Evolutionary conservation across 2,888 invertebrate species (phyloP), one percentile per base, ranked within the genome.

Genomic region (Lepetodrilus schrolli): DNA sequence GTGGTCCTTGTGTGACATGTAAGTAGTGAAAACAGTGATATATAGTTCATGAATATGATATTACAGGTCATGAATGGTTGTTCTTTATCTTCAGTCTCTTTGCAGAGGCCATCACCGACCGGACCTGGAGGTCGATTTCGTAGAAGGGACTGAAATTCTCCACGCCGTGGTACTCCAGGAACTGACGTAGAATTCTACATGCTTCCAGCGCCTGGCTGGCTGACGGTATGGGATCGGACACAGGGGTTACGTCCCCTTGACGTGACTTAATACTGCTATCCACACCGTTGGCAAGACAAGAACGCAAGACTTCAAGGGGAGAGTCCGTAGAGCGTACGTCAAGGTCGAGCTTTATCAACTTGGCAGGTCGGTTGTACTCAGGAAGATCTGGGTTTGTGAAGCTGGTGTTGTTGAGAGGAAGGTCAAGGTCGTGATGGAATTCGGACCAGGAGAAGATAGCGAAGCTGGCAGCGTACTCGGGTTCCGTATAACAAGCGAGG

Each of bases 141-240:
- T 66, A 66, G 37, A 66, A 66, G 2, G 66, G 38, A 21, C 43
- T 38, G 66, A 66, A 66, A 38, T 66, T 37, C 7, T 38, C 66
- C 10, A 66, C 38, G 17, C 66, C 66, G 23, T 38, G 66, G 43
- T 38, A 26, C 37, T 66, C 66, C 21, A 66, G 23, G n/a, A 21
- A 66, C 43, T 38, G 66, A 21, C 66, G 37, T 17, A 58, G 58
- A 5, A 30, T 30, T n/a, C 17, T 23, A 30, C 58, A 58, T 7
- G 58, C 58, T 30, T 58, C 58, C 17, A 58, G 34, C 1, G 58
- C 58, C 34, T 58, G 30, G 34, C 58, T 58, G n/a, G 58, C 26
- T n/a, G 30, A 30, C n/a, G 58, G 58, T 10, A 58, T 30, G 7
- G 58, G 5, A 30, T 34, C 30, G 1, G 21, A 23, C 1, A 30